Evolutionary conservation across 1,140 invertebrate species (phyloP).

Genomic region (Telenomus remus): DNA sequence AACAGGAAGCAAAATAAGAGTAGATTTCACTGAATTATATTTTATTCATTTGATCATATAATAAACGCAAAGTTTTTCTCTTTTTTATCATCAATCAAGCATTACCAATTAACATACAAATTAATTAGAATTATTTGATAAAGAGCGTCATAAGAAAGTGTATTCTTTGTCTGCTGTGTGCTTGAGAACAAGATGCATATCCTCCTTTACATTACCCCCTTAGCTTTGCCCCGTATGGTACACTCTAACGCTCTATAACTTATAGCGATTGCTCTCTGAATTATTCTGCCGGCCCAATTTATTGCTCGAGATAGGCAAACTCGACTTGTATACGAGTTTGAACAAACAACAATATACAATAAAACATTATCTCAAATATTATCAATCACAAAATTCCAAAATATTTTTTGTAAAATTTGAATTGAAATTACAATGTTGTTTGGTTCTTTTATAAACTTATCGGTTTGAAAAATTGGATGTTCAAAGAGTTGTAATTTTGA

Average conservation of each 20-base stretch:
- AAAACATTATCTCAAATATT: no score
- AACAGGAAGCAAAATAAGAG: background rate
- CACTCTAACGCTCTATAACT: background rate
- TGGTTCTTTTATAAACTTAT: no score
- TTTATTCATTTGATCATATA: background rate
- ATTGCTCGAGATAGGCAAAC: background rate
- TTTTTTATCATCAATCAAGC: background rate
- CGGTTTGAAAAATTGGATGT: no score
- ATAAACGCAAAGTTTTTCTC: background rate
- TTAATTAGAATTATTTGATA: conserved; percentile 1
- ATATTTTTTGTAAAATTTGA: no score
- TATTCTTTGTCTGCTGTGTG: background rate
- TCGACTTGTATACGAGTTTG: background rate
- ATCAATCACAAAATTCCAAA: no score
- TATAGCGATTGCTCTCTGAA: conserved; percentile 4
- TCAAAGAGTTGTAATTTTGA: no score
- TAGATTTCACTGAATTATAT: background rate
- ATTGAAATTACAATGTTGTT: no score
- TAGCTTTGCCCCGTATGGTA: background rate
- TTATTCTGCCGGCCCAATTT: conserved; percentile 3
- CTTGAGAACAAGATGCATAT: conserved; percentile 1
- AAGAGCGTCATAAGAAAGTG: conserved; percentile 1
- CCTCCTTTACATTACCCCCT: background rate
- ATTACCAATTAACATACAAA: background rate
- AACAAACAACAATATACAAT: no score